These are phyloP conservation scores for Tuta absoluta DNA, from an alignment of 2,888 invertebrate species.

Conservation along the genomic window DNA sequence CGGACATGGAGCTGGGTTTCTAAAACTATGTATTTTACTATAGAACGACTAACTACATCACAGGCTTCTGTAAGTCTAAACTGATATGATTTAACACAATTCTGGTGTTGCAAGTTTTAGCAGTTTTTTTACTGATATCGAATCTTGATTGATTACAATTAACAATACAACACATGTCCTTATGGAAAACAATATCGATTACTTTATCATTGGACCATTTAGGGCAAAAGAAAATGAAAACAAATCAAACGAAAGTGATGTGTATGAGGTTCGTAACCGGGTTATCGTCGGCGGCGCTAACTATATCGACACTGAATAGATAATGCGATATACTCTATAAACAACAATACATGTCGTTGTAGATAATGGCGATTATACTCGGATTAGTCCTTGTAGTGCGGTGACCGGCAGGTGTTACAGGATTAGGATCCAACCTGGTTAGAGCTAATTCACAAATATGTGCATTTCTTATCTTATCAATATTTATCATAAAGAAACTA, in stretches of 20 bases:
- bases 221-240: not conserved
- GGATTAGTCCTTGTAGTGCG: not conserved
- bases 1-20: not conserved
- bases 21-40: not conserved
- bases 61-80: not conserved
- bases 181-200: no score
- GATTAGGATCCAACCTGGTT: not conserved
- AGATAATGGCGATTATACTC: not conserved
- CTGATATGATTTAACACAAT: not conserved
- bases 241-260: slow-evolving; percentile 1
- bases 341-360: not conserved
- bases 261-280: not conserved
- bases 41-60: not conserved
- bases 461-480: not conserved
- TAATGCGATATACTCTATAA: not conserved
- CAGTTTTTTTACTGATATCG: no score
- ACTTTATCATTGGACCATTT: not conserved
- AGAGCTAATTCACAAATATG: not conserved
- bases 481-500: not conserved
- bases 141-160: not conserved
- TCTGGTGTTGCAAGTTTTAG: not conserved
- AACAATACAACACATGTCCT: not conserved
- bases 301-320: not conserved
- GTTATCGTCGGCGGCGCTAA: not conserved
- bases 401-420: not conserved